phyloP scores from a whole-genome alignment of 2,797 vertebrate species.

The Pelochelys cantorii region DNA sequence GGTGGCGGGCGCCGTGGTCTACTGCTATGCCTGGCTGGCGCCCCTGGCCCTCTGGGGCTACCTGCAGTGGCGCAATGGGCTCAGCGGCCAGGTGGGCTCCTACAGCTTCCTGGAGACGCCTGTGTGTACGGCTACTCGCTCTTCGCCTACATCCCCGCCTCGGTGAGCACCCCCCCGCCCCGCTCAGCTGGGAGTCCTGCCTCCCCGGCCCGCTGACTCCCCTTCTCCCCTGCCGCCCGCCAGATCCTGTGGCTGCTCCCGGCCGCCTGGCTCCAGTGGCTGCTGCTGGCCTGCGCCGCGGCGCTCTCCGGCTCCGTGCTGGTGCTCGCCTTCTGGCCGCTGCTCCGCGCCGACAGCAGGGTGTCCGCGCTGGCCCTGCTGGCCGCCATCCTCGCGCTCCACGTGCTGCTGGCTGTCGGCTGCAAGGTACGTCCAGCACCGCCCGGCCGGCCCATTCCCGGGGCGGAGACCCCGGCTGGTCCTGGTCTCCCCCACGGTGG shows the following conservation, averaged over 20 bases:
- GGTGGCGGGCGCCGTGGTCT: constrained; percentile 85
- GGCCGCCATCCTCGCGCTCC: constrained; percentile 81
- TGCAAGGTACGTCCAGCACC: constrained; percentile 83
- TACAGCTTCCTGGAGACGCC: constrained; percentile 90
- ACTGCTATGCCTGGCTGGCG: constrained; percentile 90
- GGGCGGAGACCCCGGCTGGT: too few species aligned
- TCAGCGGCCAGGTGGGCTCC: constrained; percentile 76
- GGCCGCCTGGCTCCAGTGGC: constrained; percentile 84
- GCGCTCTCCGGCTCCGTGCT: constrained; percentile 85
- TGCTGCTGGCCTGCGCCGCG: constrained; percentile 83
- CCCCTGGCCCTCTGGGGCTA: constrained; percentile 89
- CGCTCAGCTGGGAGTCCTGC: background rate
- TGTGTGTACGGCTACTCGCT: constrained; percentile 92
- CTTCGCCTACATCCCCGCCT: constrained; percentile 89
- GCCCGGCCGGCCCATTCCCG: too few species aligned
- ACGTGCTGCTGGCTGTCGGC: constrained; percentile 86
- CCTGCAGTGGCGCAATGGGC: constrained; percentile 86
- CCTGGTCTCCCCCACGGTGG: background rate
- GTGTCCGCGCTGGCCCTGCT: constrained; percentile 79
- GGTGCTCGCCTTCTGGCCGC: constrained; percentile 89
- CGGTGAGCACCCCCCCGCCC: constrained; percentile 80
- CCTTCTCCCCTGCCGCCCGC: background rate
- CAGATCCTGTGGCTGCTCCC: constrained; percentile 90
- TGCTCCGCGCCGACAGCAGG: constrained; percentile 85
- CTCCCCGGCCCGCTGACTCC: background rate